Conservation (phyloP, 2,888 invertebrate genomes). For the Folsomia candida region DNA sequence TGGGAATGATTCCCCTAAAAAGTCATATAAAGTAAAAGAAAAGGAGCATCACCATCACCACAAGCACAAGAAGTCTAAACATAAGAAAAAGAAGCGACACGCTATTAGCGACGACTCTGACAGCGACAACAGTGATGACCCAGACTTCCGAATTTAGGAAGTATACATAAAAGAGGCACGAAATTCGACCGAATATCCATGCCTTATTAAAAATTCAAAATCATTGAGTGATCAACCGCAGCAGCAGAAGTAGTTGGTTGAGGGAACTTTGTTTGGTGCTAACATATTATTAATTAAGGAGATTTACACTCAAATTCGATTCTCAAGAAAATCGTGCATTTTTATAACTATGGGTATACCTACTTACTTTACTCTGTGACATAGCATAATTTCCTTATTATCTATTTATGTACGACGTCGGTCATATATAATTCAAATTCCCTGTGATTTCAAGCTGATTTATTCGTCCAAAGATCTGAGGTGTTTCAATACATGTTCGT, state of each 20-base stretch:
- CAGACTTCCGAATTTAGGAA: constrained; percentile 49
- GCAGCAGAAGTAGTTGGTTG: too few species aligned
- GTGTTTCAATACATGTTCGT: background rate
- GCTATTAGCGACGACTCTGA: constrained; percentile 65
- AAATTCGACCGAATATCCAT: too few species aligned
- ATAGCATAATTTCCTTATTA: background rate
- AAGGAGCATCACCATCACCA: constrained; percentile 46
- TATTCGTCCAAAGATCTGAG: background rate
- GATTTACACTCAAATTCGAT: background rate
- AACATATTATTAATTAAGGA: background rate
- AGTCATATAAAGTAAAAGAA: constrained; percentile 41
- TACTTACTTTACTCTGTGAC: background rate
- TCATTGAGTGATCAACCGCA: too few species aligned
- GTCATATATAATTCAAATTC: background rate
- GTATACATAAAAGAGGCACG: constrained; percentile 1
- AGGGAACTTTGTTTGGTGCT: background rate
- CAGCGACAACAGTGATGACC: constrained; percentile 57
- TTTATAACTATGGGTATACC: background rate
- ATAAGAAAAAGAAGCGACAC: constrained; percentile 61
- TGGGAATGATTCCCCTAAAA: constrained; percentile 32
- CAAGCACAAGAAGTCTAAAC: constrained; percentile 51
- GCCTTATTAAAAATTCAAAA: too few species aligned
- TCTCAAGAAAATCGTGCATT: background rate
- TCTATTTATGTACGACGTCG: background rate
- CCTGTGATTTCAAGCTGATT: background rate